Evolutionary conservation across 2,888 invertebrate genomes (phyloP).

Genomic region (Drosophila merina): DNA sequence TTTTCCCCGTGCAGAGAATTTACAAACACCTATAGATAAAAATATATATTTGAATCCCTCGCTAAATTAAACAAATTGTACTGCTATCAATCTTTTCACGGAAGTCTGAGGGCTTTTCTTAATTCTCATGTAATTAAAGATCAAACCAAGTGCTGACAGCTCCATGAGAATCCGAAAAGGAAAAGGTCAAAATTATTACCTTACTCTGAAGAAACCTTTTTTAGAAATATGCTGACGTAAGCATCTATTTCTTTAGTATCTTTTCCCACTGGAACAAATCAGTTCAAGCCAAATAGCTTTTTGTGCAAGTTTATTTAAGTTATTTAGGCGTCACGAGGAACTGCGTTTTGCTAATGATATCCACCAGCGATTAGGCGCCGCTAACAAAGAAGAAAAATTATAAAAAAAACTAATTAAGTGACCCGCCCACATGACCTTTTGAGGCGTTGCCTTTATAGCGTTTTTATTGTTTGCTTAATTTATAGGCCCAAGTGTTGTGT

Average conservation of each 20-base stretch:
- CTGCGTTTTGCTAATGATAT: conserved; percentile 47
- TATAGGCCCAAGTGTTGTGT: conserved; percentile 44
- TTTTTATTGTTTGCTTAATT: conserved; percentile 32
- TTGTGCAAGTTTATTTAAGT: conserved; percentile 36
- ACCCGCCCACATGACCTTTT: conserved; percentile 63
- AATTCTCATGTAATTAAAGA: conserved; percentile 42
- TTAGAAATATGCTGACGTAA: neutral
- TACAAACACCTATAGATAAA: conserved; percentile 21
- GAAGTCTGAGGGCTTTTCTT: conserved; percentile 44
- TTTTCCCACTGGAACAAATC: no score
- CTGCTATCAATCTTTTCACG: conserved; percentile 57
- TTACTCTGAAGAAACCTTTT: neutral
- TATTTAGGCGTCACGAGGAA: conserved; percentile 60
- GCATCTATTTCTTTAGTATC: no score
- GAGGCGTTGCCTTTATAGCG: conserved; percentile 31
- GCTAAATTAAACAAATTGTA: conserved; percentile 48
- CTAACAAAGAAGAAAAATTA: conserved; percentile 3
- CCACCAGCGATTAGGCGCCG: conserved; percentile 48
- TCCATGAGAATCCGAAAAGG: conserved; percentile 32
- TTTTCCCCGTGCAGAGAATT: conserved; percentile 27
- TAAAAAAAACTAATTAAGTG: conserved; percentile 29
- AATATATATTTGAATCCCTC: conserved; percentile 29
- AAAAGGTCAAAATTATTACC: conserved; percentile 10
- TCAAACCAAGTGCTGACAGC: conserved; percentile 29
- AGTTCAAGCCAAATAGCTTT: neutral